Evolutionary conservation across 2,113 vertebrate genomes (phyloP), one percentile per base, ranked within the genome.

Genomic region (Grantiella picta): DNA sequence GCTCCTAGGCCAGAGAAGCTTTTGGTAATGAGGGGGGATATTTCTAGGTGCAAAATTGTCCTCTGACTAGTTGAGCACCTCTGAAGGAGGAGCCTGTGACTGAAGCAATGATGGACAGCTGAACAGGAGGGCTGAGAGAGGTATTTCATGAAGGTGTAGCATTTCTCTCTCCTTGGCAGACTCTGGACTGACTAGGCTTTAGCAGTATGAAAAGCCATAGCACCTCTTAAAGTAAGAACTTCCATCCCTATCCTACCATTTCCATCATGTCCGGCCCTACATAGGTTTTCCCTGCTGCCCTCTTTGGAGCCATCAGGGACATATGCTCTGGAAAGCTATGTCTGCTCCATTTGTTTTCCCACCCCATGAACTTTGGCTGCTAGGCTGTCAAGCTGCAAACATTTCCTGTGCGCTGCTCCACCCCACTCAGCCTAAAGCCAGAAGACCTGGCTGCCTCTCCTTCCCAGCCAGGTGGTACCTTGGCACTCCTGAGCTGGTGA

Each of bases 241-340:
- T 82, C 33, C 23, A 47, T 36, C 52, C 10, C n/a, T 5, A 5
- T 45, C 12, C 36, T 15, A 25, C 52, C 49, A 59, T 38, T 49
- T 64, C 19, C 36, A 73, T 14, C 33, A 45, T 0, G 2, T 22
- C 44, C 23, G 42, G 44, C 22, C 29, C n/a, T 40, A 13, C 8
- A 2, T 0, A 52, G 8, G 12, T 14, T 47, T 81, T 72, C 28
- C 7, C 7, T 35, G 24, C 36, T 19, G 21, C 25, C 25, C 12
- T 57, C 57, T 57, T 47, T 49, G 63, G 52, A 86, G 42, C 15
- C 17, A 64, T 49, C 1, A 7, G 28, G 25, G 7, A 44, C 15
- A 13, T 3, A 40, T 9, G 2, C 40, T 78, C 33, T 60, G 25
- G 52, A n/a, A 73, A 47, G 44, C 40, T 52, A 28, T 31, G 24